Base-by-base conservation (phyloP, 2,797 vertebrate genomes). In the Chloroceryle inda region DNA sequence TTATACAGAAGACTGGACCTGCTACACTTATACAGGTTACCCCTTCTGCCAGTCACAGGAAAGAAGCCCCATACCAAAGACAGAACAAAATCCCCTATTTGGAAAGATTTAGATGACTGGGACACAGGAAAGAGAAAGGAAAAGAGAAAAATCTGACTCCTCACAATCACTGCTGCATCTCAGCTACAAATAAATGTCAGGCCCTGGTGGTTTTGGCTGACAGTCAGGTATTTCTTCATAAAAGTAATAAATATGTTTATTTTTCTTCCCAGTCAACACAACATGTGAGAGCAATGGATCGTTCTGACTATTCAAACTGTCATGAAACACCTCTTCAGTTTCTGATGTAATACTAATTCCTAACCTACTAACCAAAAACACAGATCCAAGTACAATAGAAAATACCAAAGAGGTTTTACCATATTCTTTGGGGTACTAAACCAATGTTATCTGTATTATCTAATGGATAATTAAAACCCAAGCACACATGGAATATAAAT, bases 251-350 rank as follows among this genome's bases (percentile, higher is more conserved):
- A 88, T 52, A 22, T 2, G 23, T 44, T 56, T 76, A 44, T 52
- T 94, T 93, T 93, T 69, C 40, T 84, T 81, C 56, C 59, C n/a
- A 42, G 40, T 45, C 79, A 89, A 68, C 17, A 81, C 22, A 55
- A 75, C n/a, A 9, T 9, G 11, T 40, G 40, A 91, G 53, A 80
- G 52, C 66, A 59, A 59, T 4, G 14, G 63, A 69, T 67, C 2
- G 0, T n/a, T 88, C 69, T 53, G 69, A 73, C 22, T 31, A 68
- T 40, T 94, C 45, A 66, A 85, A 56, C 38, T 50, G 44, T 35
- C 59, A 61, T 0, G 14, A 88, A 88, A 35, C 18, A 77, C 35
- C 24, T 63, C 31, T 42, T 77, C 33, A 21, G n/a, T 56, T 88
- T 76, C 50, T 59, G 22, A 68, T 74, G 68, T 67, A 91, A 84